Conservation (phyloP, 2,113 vertebrate species). For the Piprites chloris region DNA sequence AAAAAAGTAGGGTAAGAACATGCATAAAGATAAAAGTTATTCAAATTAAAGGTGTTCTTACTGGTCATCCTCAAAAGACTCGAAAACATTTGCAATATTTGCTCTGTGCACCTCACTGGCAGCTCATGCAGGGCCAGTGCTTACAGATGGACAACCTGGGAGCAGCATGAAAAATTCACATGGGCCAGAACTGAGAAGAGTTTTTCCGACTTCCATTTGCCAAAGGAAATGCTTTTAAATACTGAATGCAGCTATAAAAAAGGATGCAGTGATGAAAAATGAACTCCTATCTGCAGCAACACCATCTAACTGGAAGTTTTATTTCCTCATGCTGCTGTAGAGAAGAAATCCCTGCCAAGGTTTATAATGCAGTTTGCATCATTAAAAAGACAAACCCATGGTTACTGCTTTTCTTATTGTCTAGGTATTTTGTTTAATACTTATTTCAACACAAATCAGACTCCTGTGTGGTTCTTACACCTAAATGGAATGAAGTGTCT, state of each 20-base stretch:
- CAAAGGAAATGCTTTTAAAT: slow-evolving; percentile 15
- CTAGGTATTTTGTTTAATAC: not conserved
- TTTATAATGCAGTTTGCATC: not conserved
- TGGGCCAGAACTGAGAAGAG: not conserved
- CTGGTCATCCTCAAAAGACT: not conserved
- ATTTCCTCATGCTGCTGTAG: not conserved
- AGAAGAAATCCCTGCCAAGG: not conserved
- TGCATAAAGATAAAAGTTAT: not conserved
- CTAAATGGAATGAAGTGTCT: not conserved
- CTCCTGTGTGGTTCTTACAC: not conserved
- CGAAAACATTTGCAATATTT: not conserved
- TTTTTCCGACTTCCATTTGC: not conserved
- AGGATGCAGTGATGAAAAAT: not conserved
- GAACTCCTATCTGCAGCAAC: not conserved
- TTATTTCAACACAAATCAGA: not conserved
- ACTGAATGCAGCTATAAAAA: not conserved
- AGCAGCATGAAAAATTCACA: slow-evolving; percentile 1
- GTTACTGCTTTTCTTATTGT: not conserved
- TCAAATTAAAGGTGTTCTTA: not conserved
- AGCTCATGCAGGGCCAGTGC: not conserved
- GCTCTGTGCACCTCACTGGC: not conserved
- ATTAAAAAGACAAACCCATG: not conserved
- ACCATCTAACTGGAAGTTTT: not conserved
- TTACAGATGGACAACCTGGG: slow-evolving; percentile 33
- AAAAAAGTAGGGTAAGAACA: not conserved